Percentiles rank a stretch among this genome's conserved stretches.
Conservation (phyloP, 2,113 vertebrate species). For the Thomomys bottae region DNA sequence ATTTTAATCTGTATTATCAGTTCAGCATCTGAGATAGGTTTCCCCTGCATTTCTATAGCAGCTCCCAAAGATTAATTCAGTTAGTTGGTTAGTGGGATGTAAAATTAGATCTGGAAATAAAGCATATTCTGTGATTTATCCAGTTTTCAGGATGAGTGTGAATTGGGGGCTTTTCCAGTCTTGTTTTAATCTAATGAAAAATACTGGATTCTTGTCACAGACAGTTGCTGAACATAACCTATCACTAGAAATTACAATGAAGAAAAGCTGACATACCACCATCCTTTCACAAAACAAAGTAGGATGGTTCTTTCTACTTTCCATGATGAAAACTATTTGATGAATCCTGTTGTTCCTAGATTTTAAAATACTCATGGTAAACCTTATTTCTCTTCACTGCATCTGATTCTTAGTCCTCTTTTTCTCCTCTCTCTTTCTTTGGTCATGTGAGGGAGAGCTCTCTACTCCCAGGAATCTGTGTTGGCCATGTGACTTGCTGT, state of each 20-base stretch:
- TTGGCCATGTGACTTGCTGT: not conserved
- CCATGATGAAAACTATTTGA: not conserved
- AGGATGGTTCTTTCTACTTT: conserved; percentile 51
- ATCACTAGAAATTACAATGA: not conserved
- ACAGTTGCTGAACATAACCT: conserved; percentile 11
- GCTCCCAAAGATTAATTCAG: not conserved
- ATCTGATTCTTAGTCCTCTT: conserved; percentile 15
- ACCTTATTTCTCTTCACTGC: not conserved
- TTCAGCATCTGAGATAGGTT: not conserved
- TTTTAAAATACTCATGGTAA: not conserved
- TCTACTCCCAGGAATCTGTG: not conserved
- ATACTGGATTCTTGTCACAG: not conserved
- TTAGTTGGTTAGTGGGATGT: not conserved
- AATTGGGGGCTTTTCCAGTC: not conserved
- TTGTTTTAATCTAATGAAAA: conserved; percentile 24
- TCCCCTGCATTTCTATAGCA: not conserved
- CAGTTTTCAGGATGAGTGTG: not conserved
- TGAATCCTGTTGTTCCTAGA: not conserved
- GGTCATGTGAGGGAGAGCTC: accelerated
- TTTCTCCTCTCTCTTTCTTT: not conserved
- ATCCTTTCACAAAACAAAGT: not conserved
- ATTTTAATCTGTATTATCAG: conserved; percentile 12
- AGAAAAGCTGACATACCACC: not conserved
- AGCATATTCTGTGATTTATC: not conserved
- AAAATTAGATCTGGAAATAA: not conserved